Conservation (phyloP, 2,797 vertebrate species). For the Gambusia yucatana region DNA sequence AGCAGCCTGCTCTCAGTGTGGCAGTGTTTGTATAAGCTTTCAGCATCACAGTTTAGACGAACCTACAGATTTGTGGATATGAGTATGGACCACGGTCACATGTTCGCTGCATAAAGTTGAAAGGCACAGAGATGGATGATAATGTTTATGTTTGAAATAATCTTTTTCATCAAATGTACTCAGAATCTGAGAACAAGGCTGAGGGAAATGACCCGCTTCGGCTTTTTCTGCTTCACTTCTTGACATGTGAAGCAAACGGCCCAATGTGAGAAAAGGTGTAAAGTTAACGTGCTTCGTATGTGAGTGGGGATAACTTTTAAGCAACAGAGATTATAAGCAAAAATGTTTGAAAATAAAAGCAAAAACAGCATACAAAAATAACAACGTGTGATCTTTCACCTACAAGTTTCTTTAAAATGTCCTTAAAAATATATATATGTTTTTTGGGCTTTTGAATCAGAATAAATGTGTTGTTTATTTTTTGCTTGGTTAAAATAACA, state of each 20-base stretch:
- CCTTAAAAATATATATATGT: background rate
- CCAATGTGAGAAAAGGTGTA: background rate
- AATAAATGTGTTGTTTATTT: too few species aligned
- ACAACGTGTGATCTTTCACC: background rate
- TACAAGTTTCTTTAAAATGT: background rate
- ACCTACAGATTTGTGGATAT: constrained; percentile 52
- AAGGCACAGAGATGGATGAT: constrained; percentile 33
- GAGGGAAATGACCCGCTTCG: background rate
- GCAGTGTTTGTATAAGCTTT: constrained; percentile 58
- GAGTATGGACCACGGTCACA: constrained; percentile 37
- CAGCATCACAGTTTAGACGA: constrained; percentile 43
- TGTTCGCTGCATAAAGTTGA: constrained; percentile 59
- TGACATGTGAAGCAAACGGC: background rate
- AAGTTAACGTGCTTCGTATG: background rate
- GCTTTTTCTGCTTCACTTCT: background rate
- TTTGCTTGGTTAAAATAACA: background rate
- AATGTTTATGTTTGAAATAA: constrained; percentile 54
- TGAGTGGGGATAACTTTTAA: background rate
- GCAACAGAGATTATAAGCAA: background rate
- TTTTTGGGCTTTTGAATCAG: too few species aligned
- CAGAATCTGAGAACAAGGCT: constrained; percentile 42
- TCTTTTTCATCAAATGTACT: constrained; percentile 62
- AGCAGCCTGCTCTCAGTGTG: constrained; percentile 47
- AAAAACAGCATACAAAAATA: background rate
- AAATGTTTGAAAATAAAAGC: background rate